Base-by-base conservation (phyloP, 37 sponge, comb jelly and placozoan genomes). In the Beroe forskalii region DNA sequence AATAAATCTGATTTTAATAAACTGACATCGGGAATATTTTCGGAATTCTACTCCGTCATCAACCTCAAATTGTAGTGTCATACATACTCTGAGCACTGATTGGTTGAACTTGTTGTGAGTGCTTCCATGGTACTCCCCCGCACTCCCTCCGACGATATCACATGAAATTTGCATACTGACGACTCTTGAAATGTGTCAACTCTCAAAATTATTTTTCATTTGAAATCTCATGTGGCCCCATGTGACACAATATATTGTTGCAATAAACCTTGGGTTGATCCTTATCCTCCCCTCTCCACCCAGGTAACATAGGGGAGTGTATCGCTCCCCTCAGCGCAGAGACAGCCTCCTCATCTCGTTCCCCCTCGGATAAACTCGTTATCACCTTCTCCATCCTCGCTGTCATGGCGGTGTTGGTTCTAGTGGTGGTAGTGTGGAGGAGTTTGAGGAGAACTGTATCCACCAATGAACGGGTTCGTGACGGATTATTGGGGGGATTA, bases 271-370 rank as follows among this genome's bases (percentile, higher is more conserved):
- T n/a, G n/a, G n/a, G n/a, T n/a, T n/a, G n/a, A n/a, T n/a, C n/a
- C n/a, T n/a, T n/a, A n/a, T n/a, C n/a, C 40, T 38, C 76, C 40
- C 40, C 9, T 44, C 3, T 6, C 66, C 66, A 22, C 66, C 4
- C 86, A 80, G 86, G 86, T 80, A 48, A 80, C 48, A 80, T 80
- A 22, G 86, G 86, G 4, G 42, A 80, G 86, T 80, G 86, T 43
- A 80, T 80, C 1, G 0, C n/a, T 9, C 86, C 55, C 27, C 25
- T 80, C 20, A 38, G 40, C 35, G 55, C 24, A 1, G 55, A 41
- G 4, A 38, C 48, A 1, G 27, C 28, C 24, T 9, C 24, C 27
- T 36, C 75, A 3, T 36, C 39, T 2, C n/a, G n/a, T n/a, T n/a
- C 25, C 30, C 55, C 6, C 12, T 69, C 72, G 1, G 8, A 69